Percentiles rank a stretch among this genome's conserved stretches.
These are phyloP conservation scores for Noctua fimbriata DNA, from an alignment of 2,888 invertebrate genomes.

Conservation along the genomic window DNA sequence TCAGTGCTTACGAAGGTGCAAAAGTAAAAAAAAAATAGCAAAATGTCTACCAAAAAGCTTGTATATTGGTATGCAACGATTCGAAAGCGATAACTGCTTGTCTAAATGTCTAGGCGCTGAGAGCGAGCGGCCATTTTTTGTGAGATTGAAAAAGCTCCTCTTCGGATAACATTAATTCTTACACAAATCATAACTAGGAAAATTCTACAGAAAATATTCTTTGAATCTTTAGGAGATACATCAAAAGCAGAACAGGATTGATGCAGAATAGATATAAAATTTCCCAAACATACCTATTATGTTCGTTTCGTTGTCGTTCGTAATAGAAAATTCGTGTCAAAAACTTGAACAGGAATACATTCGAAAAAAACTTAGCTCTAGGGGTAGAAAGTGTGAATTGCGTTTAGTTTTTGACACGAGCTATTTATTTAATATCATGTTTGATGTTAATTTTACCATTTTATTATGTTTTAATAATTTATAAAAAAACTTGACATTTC, in stretches of 20 bases:
- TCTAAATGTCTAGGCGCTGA: not conserved
- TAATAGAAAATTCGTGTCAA: not conserved
- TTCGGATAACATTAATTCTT: not conserved
- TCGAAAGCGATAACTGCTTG: not conserved
- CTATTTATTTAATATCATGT: conserved; percentile 9
- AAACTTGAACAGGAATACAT: no score
- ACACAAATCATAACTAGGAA: not conserved
- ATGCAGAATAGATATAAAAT: not conserved
- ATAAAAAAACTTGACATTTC: conserved; percentile 42
- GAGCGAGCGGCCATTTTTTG: not conserved
- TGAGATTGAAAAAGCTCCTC: not conserved
- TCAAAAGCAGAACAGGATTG: not conserved
- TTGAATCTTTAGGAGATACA: not conserved
- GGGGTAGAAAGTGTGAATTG: conserved; percentile 14
- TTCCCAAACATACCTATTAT: not conserved
- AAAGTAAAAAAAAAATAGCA: not conserved
- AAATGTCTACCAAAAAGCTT: not conserved
- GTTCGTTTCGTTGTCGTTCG: not conserved
- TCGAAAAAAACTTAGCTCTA: not conserved
- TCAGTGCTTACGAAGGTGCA: not conserved
- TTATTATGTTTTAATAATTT: not conserved
- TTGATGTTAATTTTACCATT: not conserved
- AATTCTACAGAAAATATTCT: not conserved
- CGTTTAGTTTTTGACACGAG: conserved; percentile 22
- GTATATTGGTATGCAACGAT: not conserved